Evolutionary conservation across 92 coral and sea anemone genomes (phyloP), one percentile per base, ranked within the genome.

Genomic region (Umimayanthus chanpuru): DNA sequence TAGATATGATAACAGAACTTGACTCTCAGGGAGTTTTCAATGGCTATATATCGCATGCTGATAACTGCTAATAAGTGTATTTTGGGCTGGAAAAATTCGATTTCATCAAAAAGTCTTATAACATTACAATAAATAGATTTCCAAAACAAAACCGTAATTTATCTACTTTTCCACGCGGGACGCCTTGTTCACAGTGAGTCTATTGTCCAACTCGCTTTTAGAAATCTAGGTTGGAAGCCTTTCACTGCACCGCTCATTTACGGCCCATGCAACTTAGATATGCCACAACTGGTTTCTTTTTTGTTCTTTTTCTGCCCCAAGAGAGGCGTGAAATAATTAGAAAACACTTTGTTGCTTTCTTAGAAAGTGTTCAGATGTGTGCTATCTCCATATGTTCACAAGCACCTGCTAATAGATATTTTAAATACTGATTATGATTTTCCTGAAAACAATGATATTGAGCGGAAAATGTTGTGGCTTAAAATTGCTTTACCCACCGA

Each of bases 71-170:
- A 61, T 18, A 26, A 61, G 21, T 61, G 68, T 28, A 29, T 2
- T 20, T 32, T 15, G 76, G 30, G 76, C 76, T 28, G 40, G 76
- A 72, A 72, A 72, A 78, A 78, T 78, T 14, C 36, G 41, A 23
- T 78, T 50, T 39, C 58, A 78, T 78, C 61, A 78, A 26, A n/a
- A 44, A 43, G 49, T 78, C 65, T 78, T n/a, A n/a, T n/a, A 78
- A 50, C 28, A 78, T 49, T 49, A 21, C 58, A 28, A 50, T n/a
- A 49, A 78, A 78, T 8, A 44, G 38, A 26, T 78, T 44, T 78
- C 25, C 82, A 47, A 78, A 78, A 44, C 39, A 43, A 78, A 78
- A 44, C 39, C 12, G 39, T 78, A 44, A 11, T 78, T 78, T 78
- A 3, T 28, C 61, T 49, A 21, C 39, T 49, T 78, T 65, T 29